A percentile compares a stretch with the other conserved stretches of the same genome.
phyloP scores from a whole-genome alignment of 2,113 vertebrate species.

The Gymnogyps californianus region DNA sequence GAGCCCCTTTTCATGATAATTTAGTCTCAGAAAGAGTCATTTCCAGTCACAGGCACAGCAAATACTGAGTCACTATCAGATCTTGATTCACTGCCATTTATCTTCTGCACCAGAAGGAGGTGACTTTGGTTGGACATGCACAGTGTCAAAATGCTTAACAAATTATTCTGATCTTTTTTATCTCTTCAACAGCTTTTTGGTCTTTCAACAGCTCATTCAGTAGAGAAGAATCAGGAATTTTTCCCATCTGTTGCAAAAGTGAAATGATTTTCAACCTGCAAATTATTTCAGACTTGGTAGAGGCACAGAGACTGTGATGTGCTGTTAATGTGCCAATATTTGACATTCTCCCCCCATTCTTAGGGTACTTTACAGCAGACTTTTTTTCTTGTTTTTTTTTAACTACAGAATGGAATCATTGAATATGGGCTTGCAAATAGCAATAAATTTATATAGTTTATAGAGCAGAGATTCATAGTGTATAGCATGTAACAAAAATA shows the following conservation, averaged over 20 bases:
- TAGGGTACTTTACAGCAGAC: background rate
- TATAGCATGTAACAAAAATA: background rate
- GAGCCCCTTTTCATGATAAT: background rate
- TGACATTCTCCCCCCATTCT: background rate
- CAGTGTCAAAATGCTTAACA: background rate
- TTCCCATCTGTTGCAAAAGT: background rate
- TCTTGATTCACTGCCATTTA: background rate
- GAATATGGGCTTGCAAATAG: background rate
- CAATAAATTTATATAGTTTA: background rate
- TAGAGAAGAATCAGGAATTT: background rate
- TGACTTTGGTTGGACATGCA: background rate
- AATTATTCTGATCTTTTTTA: constrained; percentile 19
- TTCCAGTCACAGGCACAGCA: background rate
- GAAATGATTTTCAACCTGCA: constrained; percentile 4
- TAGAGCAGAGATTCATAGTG: background rate
- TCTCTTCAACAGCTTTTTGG: constrained; percentile 8
- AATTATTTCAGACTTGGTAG: background rate
- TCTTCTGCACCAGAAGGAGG: background rate
- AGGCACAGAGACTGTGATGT: background rate
- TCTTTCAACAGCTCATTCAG: background rate
- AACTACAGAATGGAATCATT: background rate
- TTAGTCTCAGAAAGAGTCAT: background rate
- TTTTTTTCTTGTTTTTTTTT: background rate
- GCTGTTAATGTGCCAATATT: background rate
- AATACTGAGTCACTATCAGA: background rate